Percentiles rank a stretch among this genome's conserved stretches.
Evolutionary conservation across 2,113 vertebrate species (phyloP).

Genomic region (Barbus barbus): DNA sequence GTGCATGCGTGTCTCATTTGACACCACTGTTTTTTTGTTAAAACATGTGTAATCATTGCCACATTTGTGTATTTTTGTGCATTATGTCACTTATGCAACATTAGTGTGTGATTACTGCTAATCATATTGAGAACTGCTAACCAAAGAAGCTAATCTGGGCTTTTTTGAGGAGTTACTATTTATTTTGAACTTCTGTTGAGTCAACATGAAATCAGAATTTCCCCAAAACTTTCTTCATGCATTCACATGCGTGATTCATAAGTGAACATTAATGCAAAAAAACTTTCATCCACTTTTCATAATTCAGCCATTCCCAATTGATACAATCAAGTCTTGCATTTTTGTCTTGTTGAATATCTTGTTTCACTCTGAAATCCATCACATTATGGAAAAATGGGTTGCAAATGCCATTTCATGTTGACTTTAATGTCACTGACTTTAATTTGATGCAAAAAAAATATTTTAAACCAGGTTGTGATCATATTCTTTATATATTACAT

Average conservation of each 20-base stretch:
- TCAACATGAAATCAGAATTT: background rate
- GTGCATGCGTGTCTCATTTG: background rate
- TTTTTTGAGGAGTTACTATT: background rate
- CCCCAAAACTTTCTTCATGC: background rate
- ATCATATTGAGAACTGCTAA: background rate
- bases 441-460: background rate
- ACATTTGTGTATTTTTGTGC: conserved; percentile 2
- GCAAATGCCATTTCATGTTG: background rate
- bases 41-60: background rate
- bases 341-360: background rate
- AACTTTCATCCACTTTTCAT: too few species aligned
- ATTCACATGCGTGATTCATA: background rate
- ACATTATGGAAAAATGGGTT: background rate
- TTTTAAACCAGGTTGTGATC: background rate
- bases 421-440: background rate
- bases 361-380: background rate
- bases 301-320: too few species aligned
- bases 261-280: background rate
- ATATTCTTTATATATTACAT: background rate
- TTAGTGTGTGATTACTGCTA: conserved; percentile 21
- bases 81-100: background rate
- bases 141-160: background rate
- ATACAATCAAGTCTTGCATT: background rate
- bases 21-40: conserved; percentile 5
- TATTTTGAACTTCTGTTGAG: background rate